phyloP scores from a whole-genome alignment of 2,888 invertebrate species.

The Netelia virgata region DNA sequence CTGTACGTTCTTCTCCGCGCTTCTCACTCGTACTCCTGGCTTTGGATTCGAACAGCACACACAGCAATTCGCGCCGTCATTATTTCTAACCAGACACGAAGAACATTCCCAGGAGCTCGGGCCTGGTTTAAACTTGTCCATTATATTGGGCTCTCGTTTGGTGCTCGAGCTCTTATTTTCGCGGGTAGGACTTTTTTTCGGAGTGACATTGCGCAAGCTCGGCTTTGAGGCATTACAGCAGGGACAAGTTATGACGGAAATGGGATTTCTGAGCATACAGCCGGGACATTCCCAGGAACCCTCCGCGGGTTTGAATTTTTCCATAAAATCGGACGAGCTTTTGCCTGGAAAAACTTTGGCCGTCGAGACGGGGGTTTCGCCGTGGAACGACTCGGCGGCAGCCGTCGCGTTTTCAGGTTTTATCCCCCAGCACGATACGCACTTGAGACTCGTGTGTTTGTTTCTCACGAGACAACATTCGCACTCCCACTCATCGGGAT shows the following conservation, averaged over 20 bases:
- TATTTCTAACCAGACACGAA: slow-evolving; percentile 88
- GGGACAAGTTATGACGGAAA: slow-evolving; percentile 71
- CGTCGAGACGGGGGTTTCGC: not conserved
- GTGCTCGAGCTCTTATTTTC: slow-evolving; percentile 30
- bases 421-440: slow-evolving; percentile 86
- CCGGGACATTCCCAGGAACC: slow-evolving; percentile 88
- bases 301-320: slow-evolving; percentile 78
- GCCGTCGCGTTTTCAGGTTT: slow-evolving; percentile 80
- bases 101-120: slow-evolving; percentile 89
- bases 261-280: slow-evolving; percentile 87
- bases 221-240: slow-evolving; percentile 82
- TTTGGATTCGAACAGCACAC: slow-evolving; percentile 86
- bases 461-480: slow-evolving; percentile 87
- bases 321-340: slow-evolving; percentile 60
- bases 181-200: slow-evolving; percentile 59
- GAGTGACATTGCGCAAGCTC: slow-evolving; percentile 69
- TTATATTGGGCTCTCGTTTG: slow-evolving; percentile 42
- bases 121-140: slow-evolving; percentile 84
- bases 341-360: too few species aligned
- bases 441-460: slow-evolving; percentile 84
- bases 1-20: slow-evolving; percentile 85
- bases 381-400: slow-evolving; percentile 16
- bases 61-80: slow-evolving; percentile 84
- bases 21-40: slow-evolving; percentile 72
- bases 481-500: slow-evolving; percentile 86